Conservation (phyloP, 2,113 vertebrate genomes). For the Melanocharis versteri region DNA sequence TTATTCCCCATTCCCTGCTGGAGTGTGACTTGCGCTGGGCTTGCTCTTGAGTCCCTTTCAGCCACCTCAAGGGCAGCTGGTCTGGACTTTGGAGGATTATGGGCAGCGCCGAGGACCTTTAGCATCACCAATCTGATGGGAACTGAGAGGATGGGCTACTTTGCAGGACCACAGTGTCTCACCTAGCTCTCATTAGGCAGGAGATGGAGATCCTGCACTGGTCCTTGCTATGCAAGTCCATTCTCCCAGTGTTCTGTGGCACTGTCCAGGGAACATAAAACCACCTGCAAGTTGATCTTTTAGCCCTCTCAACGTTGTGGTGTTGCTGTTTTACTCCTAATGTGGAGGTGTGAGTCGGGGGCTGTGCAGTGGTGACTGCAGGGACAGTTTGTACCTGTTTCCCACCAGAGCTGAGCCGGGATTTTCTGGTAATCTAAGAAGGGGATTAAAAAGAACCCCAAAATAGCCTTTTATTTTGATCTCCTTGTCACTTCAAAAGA, state of each 20-base stretch:
- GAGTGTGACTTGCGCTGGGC: rapidly evolving
- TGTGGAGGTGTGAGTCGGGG: conserved; percentile 71
- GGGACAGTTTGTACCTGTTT: conserved; percentile 83
- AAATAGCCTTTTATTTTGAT: conserved; percentile 8
- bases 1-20: not conserved
- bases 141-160: not conserved
- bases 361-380: conserved; percentile 76
- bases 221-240: not conserved
- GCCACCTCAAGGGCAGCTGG: not conserved
- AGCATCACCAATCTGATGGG: not conserved
- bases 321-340: conserved; percentile 73
- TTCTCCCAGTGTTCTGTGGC: not conserved
- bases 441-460: not conserved
- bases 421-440: conserved; percentile 79
- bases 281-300: not conserved
- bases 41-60: not conserved
- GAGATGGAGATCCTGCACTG: not conserved
- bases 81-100: not conserved
- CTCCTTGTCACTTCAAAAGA: conserved; percentile 38
- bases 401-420: conserved; percentile 80
- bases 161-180: not conserved
- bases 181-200: not conserved
- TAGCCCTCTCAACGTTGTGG: not conserved
- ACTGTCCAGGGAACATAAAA: not conserved
- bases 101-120: not conserved